Conservation (phyloP, 2,888 invertebrate species). For the Mythimna lalbum region DNA sequence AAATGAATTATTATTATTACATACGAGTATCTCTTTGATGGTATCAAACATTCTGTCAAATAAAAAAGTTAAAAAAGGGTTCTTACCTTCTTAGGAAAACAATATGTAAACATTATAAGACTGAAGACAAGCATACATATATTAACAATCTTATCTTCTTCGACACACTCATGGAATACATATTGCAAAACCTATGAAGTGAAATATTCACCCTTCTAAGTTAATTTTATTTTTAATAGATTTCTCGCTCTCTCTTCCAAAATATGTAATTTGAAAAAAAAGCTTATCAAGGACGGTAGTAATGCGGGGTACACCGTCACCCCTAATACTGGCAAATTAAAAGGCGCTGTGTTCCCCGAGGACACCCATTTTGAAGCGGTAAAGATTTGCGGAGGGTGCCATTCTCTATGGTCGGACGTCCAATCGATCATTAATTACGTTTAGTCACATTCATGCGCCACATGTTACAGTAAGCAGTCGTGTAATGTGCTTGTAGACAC, state of each 20-base stretch:
- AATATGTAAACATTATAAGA: not conserved
- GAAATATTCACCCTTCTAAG: not conserved
- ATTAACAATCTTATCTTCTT: not conserved
- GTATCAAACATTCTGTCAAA: not conserved
- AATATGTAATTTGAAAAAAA: slow-evolving; percentile 67
- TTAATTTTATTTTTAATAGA: slow-evolving; percentile 4
- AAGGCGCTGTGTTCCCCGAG: slow-evolving; percentile 85
- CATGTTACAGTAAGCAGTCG: slow-evolving; percentile 80
- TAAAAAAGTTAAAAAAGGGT: too few species aligned
- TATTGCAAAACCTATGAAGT: not conserved
- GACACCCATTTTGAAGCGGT: slow-evolving; percentile 82
- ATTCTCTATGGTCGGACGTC: slow-evolving; percentile 80
- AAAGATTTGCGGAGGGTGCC: slow-evolving; percentile 86
- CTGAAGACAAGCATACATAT: not conserved
- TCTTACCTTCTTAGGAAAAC: not conserved
- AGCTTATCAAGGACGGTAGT: slow-evolving; percentile 66
- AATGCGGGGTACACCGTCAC: slow-evolving; percentile 77
- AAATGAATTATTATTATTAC: too few species aligned
- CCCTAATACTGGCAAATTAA: slow-evolving; percentile 90
- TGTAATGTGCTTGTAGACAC: slow-evolving; percentile 67
- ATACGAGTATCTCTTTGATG: too few species aligned
- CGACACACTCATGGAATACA: not conserved
- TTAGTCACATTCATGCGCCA: slow-evolving; percentile 88
- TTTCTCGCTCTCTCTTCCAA: not conserved
- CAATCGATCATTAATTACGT: slow-evolving; percentile 90